Conservation (phyloP, 2,797 vertebrate genomes). For the Synaphobranchus kaupii region DNA sequence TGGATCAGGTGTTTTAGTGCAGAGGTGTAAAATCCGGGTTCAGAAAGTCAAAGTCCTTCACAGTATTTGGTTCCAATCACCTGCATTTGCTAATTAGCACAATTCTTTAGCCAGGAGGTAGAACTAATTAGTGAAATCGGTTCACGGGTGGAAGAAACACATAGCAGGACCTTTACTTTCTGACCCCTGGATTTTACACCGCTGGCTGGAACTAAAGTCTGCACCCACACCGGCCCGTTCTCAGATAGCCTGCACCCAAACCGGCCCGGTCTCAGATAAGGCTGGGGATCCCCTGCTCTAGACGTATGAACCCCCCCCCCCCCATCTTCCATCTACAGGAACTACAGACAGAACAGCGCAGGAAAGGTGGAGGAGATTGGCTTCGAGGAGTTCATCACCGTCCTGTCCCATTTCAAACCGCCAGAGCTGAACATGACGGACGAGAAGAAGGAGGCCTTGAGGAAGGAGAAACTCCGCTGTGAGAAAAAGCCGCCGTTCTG, state of each 20-base stretch:
- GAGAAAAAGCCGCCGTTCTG: slow-evolving; percentile 48
- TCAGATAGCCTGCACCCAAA: not conserved
- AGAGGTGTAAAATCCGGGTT: too few relatives aligned
- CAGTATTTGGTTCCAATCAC: too few relatives aligned
- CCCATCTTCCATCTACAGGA: slow-evolving; percentile 63
- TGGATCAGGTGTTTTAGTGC: not conserved
- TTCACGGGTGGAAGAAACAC: too few relatives aligned
- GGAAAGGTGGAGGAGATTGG: slow-evolving; percentile 75
- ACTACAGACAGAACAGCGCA: slow-evolving; percentile 70
- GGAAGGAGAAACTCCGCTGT: slow-evolving; percentile 88
- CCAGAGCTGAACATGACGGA: slow-evolving; percentile 71
- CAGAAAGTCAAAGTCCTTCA: too few relatives aligned
- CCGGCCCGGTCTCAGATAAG: not conserved
- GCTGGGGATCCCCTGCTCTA: not conserved
- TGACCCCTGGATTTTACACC: too few relatives aligned
- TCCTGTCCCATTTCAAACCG: slow-evolving; percentile 92
- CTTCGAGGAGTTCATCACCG: slow-evolving; percentile 90
- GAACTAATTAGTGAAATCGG: too few relatives aligned
- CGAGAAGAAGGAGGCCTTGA: slow-evolving; percentile 75
- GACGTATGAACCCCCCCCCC: not conserved
- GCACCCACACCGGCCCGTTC: not conserved
- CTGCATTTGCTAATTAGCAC: too few relatives aligned
- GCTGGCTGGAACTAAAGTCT: not conserved
- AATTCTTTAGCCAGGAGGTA: too few relatives aligned
- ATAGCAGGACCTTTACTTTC: too few relatives aligned